A percentile compares a stretch with the other conserved stretches of the same genome.
Evolutionary conservation across 2,888 invertebrate genomes (phyloP).

Genomic region (Cyclophora albipunctata): DNA sequence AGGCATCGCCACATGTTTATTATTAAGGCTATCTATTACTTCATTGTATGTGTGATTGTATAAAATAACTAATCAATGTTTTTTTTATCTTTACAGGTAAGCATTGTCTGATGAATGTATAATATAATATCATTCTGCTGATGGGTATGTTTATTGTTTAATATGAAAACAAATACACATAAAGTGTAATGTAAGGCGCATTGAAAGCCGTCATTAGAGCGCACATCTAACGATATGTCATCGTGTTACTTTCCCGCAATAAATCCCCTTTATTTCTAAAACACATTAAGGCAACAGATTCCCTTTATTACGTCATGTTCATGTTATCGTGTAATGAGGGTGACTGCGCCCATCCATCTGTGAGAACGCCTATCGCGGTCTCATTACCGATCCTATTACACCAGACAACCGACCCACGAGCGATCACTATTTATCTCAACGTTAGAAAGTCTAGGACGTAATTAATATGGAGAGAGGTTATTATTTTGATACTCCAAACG

Average conservation of each 20-base stretch:
- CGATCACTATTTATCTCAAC: conserved; percentile 49
- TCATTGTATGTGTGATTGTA: too few relatives aligned
- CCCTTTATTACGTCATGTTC: conserved; percentile 8
- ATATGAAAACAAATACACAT: too few relatives aligned
- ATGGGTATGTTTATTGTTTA: neutral
- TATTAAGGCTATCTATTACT: too few relatives aligned
- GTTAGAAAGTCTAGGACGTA: conserved; percentile 61
- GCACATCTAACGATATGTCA: too few relatives aligned
- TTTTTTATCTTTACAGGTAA: conserved; percentile 33
- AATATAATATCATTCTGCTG: neutral
- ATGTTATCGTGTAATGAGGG: conserved; percentile 28
- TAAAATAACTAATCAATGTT: neutral
- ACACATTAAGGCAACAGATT: conserved; percentile 3
- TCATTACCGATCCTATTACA: conserved; percentile 53
- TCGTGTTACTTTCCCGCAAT: neutral
- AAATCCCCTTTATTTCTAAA: neutral
- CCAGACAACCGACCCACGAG: conserved; percentile 13
- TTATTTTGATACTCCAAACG: conserved; percentile 52
- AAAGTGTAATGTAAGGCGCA: neutral
- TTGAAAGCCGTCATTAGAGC: too few relatives aligned
- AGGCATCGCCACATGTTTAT: too few relatives aligned
- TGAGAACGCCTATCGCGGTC: conserved; percentile 44
- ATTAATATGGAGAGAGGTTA: conserved; percentile 69
- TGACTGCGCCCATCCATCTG: conserved; percentile 45
- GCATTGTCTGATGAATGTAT: conserved; percentile 8